Percentiles rank a stretch among this genome's conserved stretches.
Evolutionary conservation across 2,113 vertebrate genomes (phyloP).

Genomic region (Rhipidura dahli): DNA sequence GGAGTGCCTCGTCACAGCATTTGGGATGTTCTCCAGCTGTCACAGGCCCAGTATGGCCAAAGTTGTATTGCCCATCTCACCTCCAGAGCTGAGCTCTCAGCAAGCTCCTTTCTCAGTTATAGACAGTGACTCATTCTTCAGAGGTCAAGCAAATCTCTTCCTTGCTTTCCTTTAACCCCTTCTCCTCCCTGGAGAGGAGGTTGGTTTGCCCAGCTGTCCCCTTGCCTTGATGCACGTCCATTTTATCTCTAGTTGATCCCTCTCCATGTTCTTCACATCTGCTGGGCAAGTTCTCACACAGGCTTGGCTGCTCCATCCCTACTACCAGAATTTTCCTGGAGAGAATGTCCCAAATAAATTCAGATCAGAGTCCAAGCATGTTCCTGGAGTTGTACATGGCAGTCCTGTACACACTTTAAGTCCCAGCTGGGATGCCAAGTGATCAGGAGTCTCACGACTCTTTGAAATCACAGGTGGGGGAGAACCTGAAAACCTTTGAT

Average conservation of each 20-base stretch:
- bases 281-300: not conserved
- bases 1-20: not conserved
- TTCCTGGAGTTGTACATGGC: not conserved
- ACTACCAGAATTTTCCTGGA: not conserved
- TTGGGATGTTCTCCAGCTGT: not conserved
- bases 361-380: rapidly evolving
- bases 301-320: not conserved
- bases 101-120: not conserved
- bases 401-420: not conserved
- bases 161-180: not conserved
- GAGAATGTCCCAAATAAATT: rapidly evolving
- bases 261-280: not conserved
- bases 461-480: not conserved
- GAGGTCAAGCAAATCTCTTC: not conserved
- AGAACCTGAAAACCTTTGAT: not conserved
- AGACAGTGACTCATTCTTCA: not conserved
- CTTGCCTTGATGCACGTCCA: not conserved
- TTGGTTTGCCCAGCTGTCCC: not conserved
- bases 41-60: too few relatives aligned
- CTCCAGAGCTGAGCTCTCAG: not conserved
- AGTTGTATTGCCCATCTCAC: not conserved
- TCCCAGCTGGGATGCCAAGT: not conserved
- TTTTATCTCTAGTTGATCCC: not conserved
- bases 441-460: not conserved
- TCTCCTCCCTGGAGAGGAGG: not conserved